Conservation (phyloP, 2,888 invertebrate species). For the Harmothoe impar region DNA sequence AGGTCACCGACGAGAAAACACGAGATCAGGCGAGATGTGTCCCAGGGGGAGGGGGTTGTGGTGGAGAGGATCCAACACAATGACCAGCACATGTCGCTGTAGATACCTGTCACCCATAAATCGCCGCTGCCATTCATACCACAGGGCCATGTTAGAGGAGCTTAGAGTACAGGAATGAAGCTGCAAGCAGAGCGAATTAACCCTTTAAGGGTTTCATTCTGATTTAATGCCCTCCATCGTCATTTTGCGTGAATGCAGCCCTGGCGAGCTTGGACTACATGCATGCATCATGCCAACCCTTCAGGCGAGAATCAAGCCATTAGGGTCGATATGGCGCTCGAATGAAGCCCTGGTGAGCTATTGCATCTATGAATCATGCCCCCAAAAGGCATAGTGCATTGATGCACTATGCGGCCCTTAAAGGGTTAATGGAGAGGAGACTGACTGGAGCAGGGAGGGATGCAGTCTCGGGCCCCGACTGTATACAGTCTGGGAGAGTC, state of each 20-base stretch:
- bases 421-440: too few species aligned
- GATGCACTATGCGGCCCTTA: too few species aligned
- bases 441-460: too few species aligned
- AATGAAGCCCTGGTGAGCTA: too few species aligned
- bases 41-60: not conserved
- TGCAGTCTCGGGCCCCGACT: too few species aligned
- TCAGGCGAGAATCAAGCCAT: not conserved
- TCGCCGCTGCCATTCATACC: not conserved
- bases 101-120: not conserved
- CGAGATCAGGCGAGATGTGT: not conserved
- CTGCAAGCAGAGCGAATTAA: not conserved
- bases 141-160: not conserved
- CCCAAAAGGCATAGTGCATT: too few species aligned
- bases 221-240: not conserved
- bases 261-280: not conserved
- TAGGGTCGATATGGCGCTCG: not conserved
- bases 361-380: too few species aligned
- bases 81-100: not conserved
- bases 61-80: not conserved
- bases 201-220: not conserved
- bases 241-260: too few species aligned
- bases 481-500: too few species aligned
- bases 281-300: not conserved
- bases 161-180: slow-evolving; percentile 11
- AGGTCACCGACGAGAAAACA: slow-evolving; percentile 15